Base-by-base conservation (phyloP, 2,113 vertebrate genomes). In the Nerophis ophidion region DNA sequence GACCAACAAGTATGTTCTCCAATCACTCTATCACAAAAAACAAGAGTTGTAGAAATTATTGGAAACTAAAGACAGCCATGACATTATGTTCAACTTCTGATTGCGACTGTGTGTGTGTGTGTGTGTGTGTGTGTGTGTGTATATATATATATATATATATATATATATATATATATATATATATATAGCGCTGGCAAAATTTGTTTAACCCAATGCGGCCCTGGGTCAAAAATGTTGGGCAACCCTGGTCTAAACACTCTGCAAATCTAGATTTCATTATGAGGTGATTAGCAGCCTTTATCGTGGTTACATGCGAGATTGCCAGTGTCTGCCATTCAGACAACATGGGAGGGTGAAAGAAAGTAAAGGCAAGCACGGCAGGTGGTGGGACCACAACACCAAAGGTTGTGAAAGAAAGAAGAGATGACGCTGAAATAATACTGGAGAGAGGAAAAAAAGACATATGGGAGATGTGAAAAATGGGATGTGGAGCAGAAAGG, bases 261-360 rank as follows among this genome's bases (percentile, higher is more conserved):
- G 63, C 70, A 38, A 73, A 70, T 48, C 50, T 61, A 69, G 69
- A 77, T 75, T 86, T 83, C 82, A 68, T 82, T 80, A 81, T 81
- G 69, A 65, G 81, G 80, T 81, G 84, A 83, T 84, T 79, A 66
- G 68, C 68, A 71, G 75, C 61, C 72, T 81, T 68, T 82, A 77
- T 74, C 75, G 77, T 70, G 78, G 84, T 81, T 86, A 83, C 83
- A 83, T 13, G 7, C 52, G 52, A 82, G 83, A 88, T 88, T 84
- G 86, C 58, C 76, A 73, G 72, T 46, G 78, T 81, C 71, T 81
- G 80, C 60, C 74, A 79, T 79, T 84, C 76, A 81, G 65, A 76
- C 60, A 75, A 77, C 77, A 63, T 16, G 68, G 68, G 57, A 65
- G 60, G 47, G 59, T 8, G 66, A 77, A 26, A 63, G 74, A 68